Conservation (phyloP, 2,888 invertebrate genomes). For the Trissonchulus sp. region DNA sequence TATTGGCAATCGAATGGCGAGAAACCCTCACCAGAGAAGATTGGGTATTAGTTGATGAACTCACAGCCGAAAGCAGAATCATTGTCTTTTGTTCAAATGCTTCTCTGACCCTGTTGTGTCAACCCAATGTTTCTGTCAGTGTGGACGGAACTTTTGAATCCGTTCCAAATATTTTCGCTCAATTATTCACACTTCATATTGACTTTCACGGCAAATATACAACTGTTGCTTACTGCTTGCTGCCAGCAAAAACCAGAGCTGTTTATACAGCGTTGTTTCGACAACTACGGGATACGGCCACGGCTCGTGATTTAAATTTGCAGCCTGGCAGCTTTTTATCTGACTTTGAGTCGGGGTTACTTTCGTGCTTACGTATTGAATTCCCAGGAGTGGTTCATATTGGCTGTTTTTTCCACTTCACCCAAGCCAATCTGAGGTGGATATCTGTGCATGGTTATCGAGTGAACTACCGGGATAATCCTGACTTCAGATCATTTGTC, state of each 20-base stretch:
- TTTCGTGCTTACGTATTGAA: too few relatives aligned
- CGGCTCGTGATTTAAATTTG: neutral
- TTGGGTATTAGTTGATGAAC: neutral
- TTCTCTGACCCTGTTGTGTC: neutral
- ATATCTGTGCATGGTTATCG: too few relatives aligned
- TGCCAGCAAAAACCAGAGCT: neutral
- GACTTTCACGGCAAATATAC: neutral
- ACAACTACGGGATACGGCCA: neutral
- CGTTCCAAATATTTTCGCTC: neutral
- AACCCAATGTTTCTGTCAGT: neutral
- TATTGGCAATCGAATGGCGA: neutral
- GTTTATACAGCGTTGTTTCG: neutral
- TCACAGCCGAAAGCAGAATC: neutral
- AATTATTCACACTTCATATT: slow-evolving; percentile 10
- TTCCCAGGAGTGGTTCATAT: too few relatives aligned
- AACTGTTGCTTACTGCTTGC: neutral
- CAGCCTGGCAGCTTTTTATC: neutral
- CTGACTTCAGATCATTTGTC: too few relatives aligned
- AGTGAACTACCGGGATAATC: too few relatives aligned
- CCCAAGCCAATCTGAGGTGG: too few relatives aligned
- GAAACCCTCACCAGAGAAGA: neutral
- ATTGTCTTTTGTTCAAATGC: neutral
- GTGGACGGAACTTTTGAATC: slow-evolving; percentile 11
- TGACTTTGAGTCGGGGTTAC: too few relatives aligned
- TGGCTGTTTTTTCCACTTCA: neutral